phyloP scores from a whole-genome alignment of 1,140 invertebrate species.

The Cydia amplana region DNA sequence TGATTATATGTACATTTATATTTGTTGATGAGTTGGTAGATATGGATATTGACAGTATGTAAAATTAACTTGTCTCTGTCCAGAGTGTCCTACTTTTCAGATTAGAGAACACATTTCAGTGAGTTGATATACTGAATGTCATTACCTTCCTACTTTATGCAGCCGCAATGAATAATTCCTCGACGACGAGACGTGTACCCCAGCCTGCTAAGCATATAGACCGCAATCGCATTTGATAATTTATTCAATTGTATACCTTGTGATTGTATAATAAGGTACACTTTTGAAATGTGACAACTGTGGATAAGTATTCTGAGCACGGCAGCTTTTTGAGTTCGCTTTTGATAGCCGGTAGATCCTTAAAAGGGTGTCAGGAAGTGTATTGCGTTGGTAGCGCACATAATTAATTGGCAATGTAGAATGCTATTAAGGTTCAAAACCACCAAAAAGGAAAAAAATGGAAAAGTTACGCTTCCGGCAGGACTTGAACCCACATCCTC shows the following conservation, averaged over 20 bases:
- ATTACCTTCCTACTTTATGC: neutral
- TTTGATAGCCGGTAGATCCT: conserved; percentile 1
- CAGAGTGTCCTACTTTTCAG: neutral
- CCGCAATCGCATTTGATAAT: neutral
- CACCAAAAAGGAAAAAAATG: too few relatives aligned
- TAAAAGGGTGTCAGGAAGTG: conserved; percentile 20
- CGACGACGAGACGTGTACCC: neutral
- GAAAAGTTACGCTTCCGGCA: too few relatives aligned
- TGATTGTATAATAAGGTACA: neutral
- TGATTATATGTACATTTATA: too few relatives aligned
- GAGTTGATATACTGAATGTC: neutral
- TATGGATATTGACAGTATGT: neutral
- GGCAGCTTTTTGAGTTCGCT: neutral
- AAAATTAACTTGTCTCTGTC: neutral
- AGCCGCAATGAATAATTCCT: neutral
- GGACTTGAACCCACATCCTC: too few relatives aligned
- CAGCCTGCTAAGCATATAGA: neutral
- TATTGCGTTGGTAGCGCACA: neutral
- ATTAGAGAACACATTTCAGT: neutral
- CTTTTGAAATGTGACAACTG: neutral
- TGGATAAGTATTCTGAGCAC: neutral
- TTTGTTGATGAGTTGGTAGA: too few relatives aligned
- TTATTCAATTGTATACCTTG: neutral
- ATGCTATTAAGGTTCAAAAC: neutral
- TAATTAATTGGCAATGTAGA: neutral